Evolutionary conservation across 2,888 invertebrate species (phyloP), one percentile per base, ranked within the genome.

Genomic region (Spatulosminthurus flaviceps): DNA sequence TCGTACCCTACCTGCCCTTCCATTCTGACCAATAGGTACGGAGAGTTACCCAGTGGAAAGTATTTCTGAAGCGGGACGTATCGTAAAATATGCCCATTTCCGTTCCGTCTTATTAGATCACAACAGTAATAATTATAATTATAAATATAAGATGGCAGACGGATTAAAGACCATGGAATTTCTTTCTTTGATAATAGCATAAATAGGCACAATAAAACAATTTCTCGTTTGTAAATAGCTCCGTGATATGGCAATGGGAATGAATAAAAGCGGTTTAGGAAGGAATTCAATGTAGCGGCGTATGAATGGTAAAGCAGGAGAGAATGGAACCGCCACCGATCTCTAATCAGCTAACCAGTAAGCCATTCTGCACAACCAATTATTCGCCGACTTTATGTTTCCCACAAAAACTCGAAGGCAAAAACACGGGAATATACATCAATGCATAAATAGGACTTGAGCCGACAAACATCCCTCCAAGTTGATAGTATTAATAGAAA

Each of bases 241-340:
- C 22, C 21, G 73, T 75, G 41, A 67, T 76, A 76, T 41, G 42
- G 26, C 75, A 61, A 66, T 76, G 66, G n/a, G 42, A 76, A 76
- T 66, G 75, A 76, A 76, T 76, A 42, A 22, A 64, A 66, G 67
- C 42, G 73, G 75, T 24, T 76, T 66, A 76, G 75, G 61, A 51
- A 41, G 64, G 61, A 42, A 64, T 76, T 61, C 75, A 76, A 66
- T 76, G 66, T 42, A 76, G 75, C 75, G 66, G 24, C 22, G 75
- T 66, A 76, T 76, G 75, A 66, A 76, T 76, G 51, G 51, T 51
- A 51, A 19, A 51, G 16, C 16, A 51, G 16, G 51, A 51, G n/a
- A 51, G 51, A 51, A 51, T 5, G 51, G 51, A 51, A 19, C 51
- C 16, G 51, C 51, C 4, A 1, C 51, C 16, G 51, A 51, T 51